These are phyloP conservation scores for Dynastes grantii DNA, from an alignment of 2,888 invertebrate genomes.

Conservation along the genomic window DNA sequence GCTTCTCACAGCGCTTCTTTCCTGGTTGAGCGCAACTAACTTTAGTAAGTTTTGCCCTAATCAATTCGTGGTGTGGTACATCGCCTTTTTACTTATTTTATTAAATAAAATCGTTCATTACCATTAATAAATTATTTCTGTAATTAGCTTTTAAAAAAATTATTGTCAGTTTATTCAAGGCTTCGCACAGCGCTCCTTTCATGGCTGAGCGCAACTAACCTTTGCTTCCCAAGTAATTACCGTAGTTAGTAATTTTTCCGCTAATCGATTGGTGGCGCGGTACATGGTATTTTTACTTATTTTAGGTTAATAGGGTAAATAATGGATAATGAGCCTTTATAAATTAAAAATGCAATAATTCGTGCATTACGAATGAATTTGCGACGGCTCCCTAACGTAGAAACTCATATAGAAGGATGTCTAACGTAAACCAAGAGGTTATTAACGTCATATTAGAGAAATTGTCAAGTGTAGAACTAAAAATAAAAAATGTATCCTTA, in stretches of 20 bases:
- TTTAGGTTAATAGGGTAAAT: conserved; percentile 36
- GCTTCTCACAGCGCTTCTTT: too few species aligned
- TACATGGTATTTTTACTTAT: conserved; percentile 5
- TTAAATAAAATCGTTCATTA: too few species aligned
- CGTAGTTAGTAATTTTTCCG: not conserved
- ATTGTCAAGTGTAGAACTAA: conserved; percentile 73
- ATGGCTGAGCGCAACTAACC: too few species aligned
- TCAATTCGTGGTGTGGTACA: too few species aligned
- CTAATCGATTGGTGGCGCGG: not conserved
- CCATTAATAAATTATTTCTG: too few species aligned
- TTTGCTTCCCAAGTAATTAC: too few species aligned
- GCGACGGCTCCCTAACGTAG: not conserved
- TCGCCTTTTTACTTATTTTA: too few species aligned
- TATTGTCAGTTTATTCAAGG: too few species aligned
- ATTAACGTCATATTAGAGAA: conserved; percentile 74
- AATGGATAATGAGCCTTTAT: conserved; percentile 10
- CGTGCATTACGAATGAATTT: not conserved
- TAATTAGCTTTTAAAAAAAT: too few species aligned
- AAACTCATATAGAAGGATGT: conserved; percentile 47
- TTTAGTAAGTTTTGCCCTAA: too few species aligned
- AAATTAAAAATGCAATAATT: conserved; percentile 30
- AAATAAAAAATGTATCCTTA: conserved; percentile 74
- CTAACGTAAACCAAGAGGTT: conserved; percentile 63
- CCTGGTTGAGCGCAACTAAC: too few species aligned
- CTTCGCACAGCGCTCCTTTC: too few species aligned